Conservation (phyloP, 2,113 vertebrate species). For the Corvus moneduloides region DNA sequence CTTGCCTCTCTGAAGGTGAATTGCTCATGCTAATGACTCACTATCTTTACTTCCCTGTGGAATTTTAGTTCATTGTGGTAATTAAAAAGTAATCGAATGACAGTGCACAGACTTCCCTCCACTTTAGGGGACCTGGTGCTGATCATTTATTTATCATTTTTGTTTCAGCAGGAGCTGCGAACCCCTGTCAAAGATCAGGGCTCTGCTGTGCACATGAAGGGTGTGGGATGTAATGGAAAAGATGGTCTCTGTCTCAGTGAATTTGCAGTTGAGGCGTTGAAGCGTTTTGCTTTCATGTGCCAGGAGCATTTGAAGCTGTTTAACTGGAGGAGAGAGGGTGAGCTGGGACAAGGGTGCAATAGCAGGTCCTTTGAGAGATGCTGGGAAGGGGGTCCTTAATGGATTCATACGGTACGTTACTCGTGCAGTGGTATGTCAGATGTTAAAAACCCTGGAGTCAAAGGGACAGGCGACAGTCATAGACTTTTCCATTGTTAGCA, state of each 20-base stretch:
- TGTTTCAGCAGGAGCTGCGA: background rate
- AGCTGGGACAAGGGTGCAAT: background rate
- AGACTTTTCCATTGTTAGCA: background rate
- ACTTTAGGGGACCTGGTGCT: background rate
- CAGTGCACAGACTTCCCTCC: background rate
- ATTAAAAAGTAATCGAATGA: background rate
- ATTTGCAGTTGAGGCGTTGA: background rate
- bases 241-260: background rate
- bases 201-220: background rate
- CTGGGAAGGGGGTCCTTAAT: background rate
- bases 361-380: background rate
- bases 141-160: slow-evolving; percentile 9
- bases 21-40: background rate
- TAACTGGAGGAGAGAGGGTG: background rate
- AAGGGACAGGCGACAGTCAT: background rate
- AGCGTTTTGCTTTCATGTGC: background rate
- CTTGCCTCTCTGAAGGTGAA: background rate
- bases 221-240: background rate
- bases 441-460: background rate
- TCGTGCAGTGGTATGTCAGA: background rate
- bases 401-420: fast-evolving
- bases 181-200: background rate
- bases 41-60: background rate
- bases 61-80: background rate
- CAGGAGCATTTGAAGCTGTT: background rate